phyloP scores from a whole-genome alignment of 2,113 vertebrate genomes.

The Empidonax alnorum region DNA sequence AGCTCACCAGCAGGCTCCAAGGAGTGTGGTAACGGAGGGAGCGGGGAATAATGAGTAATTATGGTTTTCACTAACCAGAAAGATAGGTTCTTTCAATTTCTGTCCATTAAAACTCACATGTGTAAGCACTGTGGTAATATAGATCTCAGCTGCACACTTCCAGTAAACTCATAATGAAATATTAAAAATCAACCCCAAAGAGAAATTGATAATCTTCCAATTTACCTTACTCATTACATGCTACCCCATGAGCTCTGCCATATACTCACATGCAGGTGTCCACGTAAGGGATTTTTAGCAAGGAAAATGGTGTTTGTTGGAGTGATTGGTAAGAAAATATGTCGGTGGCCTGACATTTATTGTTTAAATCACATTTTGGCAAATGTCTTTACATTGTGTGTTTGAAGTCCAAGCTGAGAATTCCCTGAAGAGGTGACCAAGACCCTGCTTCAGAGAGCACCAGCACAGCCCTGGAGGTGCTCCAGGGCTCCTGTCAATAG shows the following conservation, averaged over 20 bases:
- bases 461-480: not conserved
- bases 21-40: conserved; percentile 37
- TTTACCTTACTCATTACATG: conserved; percentile 4
- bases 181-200: conserved; percentile 14
- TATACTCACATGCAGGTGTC: not conserved
- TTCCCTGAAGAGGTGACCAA: not conserved
- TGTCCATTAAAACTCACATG: conserved; percentile 26
- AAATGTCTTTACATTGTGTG: not conserved
- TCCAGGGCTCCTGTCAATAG: not conserved
- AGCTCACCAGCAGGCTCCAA: conserved; percentile 50
- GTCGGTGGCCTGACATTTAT: not conserved
- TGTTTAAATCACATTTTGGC: not conserved
- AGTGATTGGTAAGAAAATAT: not conserved
- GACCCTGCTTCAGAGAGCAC: not conserved
- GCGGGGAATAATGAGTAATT: conserved; percentile 54
- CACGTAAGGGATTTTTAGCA: not conserved
- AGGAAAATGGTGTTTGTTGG: not conserved
- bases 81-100: conserved; percentile 49
- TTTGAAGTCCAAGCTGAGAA: not conserved
- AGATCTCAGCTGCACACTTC: conserved; percentile 22
- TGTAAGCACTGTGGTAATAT: not conserved
- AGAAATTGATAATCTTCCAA: conserved; percentile 1
- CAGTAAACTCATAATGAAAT: not conserved
- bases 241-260: not conserved
- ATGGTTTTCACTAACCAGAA: conserved; percentile 29